Conservation (phyloP, 2,113 vertebrate species). For the Cephalopterus ornatus region DNA sequence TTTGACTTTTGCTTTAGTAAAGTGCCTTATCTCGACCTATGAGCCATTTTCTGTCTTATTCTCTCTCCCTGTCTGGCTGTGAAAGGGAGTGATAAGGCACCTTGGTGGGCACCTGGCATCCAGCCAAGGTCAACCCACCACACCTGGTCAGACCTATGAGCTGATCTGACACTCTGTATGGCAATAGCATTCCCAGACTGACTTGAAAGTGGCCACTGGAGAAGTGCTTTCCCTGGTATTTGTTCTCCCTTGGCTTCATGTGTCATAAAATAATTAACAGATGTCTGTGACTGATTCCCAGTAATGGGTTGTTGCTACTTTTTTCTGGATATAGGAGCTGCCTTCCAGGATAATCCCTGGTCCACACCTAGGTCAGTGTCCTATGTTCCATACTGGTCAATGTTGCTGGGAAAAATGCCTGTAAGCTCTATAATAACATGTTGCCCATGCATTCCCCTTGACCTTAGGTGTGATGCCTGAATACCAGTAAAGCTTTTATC, state of each 20-base stretch:
- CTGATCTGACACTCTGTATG: background rate
- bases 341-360: background rate
- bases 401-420: background rate
- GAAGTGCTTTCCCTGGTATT: background rate
- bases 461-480: background rate
- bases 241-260: background rate
- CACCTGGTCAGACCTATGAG: background rate
- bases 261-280: background rate
- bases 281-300: background rate
- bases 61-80: too few species aligned
- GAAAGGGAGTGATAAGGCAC: too few species aligned
- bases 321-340: background rate
- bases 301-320: background rate
- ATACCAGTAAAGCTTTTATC: background rate
- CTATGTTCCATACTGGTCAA: background rate
- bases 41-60: too few species aligned
- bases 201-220: accelerated
- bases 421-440: background rate
- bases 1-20: too few species aligned
- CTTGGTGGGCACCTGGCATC: too few species aligned
- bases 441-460: background rate
- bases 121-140: background rate
- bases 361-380: background rate
- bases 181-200: background rate
- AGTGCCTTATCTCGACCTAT: too few species aligned